phyloP scores from a whole-genome alignment of 2,888 invertebrate species.

The Aelia acuminata region DNA sequence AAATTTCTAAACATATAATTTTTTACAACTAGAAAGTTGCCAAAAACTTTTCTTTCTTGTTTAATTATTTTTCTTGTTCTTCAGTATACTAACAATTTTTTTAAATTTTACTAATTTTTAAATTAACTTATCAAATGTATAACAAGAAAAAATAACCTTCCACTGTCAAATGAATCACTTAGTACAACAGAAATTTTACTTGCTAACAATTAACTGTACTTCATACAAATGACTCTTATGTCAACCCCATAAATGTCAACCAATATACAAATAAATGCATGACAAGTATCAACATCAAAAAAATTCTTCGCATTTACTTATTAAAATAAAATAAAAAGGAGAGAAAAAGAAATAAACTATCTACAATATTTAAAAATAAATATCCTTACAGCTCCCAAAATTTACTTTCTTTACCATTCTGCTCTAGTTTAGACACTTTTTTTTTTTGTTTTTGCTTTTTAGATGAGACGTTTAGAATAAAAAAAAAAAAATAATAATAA shows the following conservation, averaged over 20 bases:
- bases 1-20: slow-evolving; percentile 47
- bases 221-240: slow-evolving; percentile 10
- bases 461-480: neutral
- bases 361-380: slow-evolving; percentile 45
- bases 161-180: neutral
- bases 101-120: neutral
- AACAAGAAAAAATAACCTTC: slow-evolving; percentile 21
- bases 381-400: slow-evolving; percentile 13
- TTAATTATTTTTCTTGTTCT: neutral
- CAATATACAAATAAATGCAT: slow-evolving; percentile 40
- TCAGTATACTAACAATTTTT: neutral
- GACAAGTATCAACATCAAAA: slow-evolving; percentile 31
- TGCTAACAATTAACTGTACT: slow-evolving; percentile 32
- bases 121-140: slow-evolving; percentile 7
- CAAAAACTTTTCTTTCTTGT: neutral
- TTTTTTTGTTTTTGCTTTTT: too few relatives aligned
- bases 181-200: slow-evolving; percentile 35
- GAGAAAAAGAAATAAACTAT: neutral
- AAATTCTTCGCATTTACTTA: slow-evolving; percentile 6
- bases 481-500: neutral
- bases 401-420: neutral
- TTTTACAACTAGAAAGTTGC: slow-evolving; percentile 20
- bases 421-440: slow-evolving; percentile 8
- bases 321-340: neutral
- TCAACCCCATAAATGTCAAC: neutral